A percentile compares a stretch with the other conserved stretches of the same genome.
Conservation (phyloP, 2,113 vertebrate species). For the Entosphenus tridentatus region DNA sequence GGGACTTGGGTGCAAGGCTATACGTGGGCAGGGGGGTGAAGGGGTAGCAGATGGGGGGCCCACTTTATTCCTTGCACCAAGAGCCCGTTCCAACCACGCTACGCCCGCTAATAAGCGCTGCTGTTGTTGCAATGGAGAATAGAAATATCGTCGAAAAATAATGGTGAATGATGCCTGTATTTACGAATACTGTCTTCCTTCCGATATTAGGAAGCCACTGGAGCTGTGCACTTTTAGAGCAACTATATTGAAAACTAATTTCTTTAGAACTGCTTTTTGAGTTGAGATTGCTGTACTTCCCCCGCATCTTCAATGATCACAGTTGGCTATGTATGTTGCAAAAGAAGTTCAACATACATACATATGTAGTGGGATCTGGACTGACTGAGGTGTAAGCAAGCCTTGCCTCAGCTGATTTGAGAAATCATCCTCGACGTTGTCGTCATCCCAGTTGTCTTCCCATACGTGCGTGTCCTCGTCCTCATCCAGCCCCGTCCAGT, state of each 20-base stretch:
- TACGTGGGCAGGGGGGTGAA: too few species aligned
- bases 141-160: too few species aligned
- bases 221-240: not conserved
- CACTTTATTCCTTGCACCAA: too few species aligned
- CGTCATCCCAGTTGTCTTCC: conserved; percentile 99
- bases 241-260: not conserved
- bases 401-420: conserved; percentile 79
- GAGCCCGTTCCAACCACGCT: too few species aligned
- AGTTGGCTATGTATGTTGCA: conserved; percentile 2
- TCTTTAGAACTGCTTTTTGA: conserved; percentile 2
- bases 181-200: too few species aligned
- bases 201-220: not conserved
- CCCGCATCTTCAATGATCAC: not conserved
- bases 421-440: conserved; percentile 96
- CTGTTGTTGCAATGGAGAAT: too few species aligned
- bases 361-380: not conserved
- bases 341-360: conserved; percentile 7
- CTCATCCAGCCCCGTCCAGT: conserved; percentile 90
- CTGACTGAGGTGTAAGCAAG: not conserved
- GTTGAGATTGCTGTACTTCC: not conserved
- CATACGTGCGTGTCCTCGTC: conserved; percentile 95
- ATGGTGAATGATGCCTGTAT: too few species aligned
- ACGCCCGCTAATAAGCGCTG: too few species aligned
- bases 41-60: too few species aligned
- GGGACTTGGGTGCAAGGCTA: too few species aligned